A percentile compares a stretch with the other conserved stretches of the same genome.
phyloP scores from a whole-genome alignment of 2,888 invertebrate genomes.

The Halictus quadricinctus region DNA sequence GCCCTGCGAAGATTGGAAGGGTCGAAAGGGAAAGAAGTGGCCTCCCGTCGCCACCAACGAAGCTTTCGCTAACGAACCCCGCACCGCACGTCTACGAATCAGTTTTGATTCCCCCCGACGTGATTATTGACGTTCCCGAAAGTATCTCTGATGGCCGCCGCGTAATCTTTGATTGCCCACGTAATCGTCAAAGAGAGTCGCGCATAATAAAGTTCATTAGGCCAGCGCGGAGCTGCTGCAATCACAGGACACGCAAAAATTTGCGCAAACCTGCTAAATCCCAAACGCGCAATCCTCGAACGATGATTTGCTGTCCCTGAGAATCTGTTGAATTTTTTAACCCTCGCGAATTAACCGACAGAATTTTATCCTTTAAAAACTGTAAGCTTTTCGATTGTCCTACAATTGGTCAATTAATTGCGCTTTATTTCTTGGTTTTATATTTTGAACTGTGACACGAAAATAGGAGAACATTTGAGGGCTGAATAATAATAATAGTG shows the following conservation, averaged over 20 bases:
- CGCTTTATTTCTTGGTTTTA: background rate
- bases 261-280: background rate
- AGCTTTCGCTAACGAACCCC: constrained; percentile 52
- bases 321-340: no score
- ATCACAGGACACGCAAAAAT: background rate
- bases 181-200: background rate
- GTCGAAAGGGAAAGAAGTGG: constrained; percentile 43
- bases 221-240: background rate
- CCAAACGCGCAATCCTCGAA: background rate
- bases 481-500: no score
- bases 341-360: no score
- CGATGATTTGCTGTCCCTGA: background rate
- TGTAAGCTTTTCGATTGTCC: background rate
- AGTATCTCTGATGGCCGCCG: background rate
- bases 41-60: constrained; percentile 35
- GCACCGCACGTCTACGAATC: constrained; percentile 19
- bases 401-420: background rate
- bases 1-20: constrained; percentile 45
- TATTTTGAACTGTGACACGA: background rate
- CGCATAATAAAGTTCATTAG: background rate
- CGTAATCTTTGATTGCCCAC: constrained; percentile 20
- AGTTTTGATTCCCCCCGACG: constrained; percentile 27
- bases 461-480: no score
- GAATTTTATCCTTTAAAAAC: no score
- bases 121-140: constrained; percentile 13